Base-by-base conservation (phyloP, 2,888 invertebrate genomes). In the Toxonevra muliebris region DNA sequence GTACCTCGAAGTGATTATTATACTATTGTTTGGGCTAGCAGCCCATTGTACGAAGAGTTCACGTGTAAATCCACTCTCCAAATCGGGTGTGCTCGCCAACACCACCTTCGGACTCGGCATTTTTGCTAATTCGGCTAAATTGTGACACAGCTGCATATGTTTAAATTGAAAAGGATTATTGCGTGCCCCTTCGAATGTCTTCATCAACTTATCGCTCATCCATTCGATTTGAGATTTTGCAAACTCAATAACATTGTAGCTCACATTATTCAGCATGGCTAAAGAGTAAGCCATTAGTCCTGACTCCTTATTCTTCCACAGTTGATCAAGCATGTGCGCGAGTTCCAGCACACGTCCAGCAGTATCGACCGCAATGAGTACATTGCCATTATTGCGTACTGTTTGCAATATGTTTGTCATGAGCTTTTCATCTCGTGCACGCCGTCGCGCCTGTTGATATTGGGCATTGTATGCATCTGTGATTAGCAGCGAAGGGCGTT, bases 171-270 rank as follows among this genome's bases (percentile, higher is more conserved):
- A 98, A 0, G 98, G 98, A 87, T 97, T 98, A 78, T 93, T 94
- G 66, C 96, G 89, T 0, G 94, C 94, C 0, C 94, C 94, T 83
- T 96, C 95, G 81, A 96, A 95, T 63, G 92, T 92, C 70, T 96
- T 91, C 88, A 98, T 96, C 53, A 99, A 87, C 81, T 98, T 98
- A 81, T 99, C 98, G 81, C 97, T 97, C 99, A 99, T 99, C 99
- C 98, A 99, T 86, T 99, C 99, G 75, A 99, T 97, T 89, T 93
- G 97, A 0, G 97, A 97, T 84, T 98, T 99, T 1, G 99, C 98
- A 86, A 98, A 98, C 85, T 98, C 98, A 1, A 98, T 95, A 0
- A 98, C 98, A 82, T 98, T 98, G 80, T 97, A 98, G 82, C 97
- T 96, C 69, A 99, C 97, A 82, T 98, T 97, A 77, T 95, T 98